A percentile compares a stretch with the other conserved stretches of the same genome.
phyloP scores from a whole-genome alignment of 2,113 vertebrate genomes.

The Myocastor coypus region DNA sequence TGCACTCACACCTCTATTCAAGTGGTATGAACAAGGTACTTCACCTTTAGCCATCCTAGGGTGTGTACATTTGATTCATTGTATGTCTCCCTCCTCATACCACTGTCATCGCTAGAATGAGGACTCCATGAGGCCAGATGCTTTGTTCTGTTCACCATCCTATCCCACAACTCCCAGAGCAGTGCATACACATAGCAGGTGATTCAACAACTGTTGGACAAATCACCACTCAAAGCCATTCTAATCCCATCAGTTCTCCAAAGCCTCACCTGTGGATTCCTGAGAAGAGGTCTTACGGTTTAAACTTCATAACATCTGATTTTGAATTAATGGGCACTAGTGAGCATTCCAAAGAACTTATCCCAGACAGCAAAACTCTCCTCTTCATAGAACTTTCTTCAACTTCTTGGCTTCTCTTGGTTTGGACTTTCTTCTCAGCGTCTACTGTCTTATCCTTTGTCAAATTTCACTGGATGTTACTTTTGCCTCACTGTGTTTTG shows the following conservation, averaged over 20 bases:
- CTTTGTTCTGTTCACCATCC: background rate
- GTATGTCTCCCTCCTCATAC: background rate
- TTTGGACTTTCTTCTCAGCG: background rate
- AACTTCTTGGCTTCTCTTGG: background rate
- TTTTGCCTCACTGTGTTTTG: background rate
- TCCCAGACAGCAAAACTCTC: background rate
- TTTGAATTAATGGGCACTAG: conserved; percentile 23
- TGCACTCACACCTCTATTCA: background rate
- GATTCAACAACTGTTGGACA: background rate
- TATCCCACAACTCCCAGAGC: background rate
- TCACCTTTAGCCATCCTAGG: no score
- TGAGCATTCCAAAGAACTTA: background rate
- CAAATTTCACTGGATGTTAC: background rate
- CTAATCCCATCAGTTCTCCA: conserved; percentile 2
- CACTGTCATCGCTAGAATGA: background rate
- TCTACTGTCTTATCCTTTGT: background rate
- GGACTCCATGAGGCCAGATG: background rate
- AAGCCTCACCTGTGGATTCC: background rate
- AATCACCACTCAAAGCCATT: background rate
- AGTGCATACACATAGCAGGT: background rate
- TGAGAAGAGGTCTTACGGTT: background rate
- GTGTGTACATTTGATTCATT: background rate
- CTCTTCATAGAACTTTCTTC: background rate
- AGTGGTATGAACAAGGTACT: background rate
- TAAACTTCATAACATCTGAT: background rate